phyloP scores from a whole-genome alignment of 1,140 invertebrate species.

The Zaprionus lachaisei region DNA sequence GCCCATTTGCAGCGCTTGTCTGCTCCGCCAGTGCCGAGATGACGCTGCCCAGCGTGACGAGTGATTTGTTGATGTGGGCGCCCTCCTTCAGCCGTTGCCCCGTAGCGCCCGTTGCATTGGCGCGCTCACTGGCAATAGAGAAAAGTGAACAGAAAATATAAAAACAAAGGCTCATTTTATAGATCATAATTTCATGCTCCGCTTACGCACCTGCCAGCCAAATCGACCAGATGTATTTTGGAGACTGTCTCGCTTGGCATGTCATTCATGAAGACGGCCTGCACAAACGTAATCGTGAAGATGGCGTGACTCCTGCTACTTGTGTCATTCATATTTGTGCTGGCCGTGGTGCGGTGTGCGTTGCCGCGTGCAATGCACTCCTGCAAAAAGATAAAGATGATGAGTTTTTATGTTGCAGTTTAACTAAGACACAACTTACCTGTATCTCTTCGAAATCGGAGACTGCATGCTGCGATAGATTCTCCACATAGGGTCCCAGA shows the following conservation, averaged over 20 bases:
- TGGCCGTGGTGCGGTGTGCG: slow-evolving; percentile 91
- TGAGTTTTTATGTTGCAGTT: not conserved
- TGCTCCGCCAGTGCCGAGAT: slow-evolving; percentile 96
- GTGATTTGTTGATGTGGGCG: slow-evolving; percentile 96
- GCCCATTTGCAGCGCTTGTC: slow-evolving; percentile 45
- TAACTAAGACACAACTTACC: slow-evolving; percentile 82
- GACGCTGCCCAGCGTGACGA: slow-evolving; percentile 96
- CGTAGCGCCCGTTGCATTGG: slow-evolving; percentile 93
- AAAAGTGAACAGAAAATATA: not conserved
- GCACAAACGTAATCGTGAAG: slow-evolving; percentile 96
- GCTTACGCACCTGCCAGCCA: slow-evolving; percentile 90
- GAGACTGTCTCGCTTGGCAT: slow-evolving; percentile 95
- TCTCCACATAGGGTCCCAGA: slow-evolving; percentile 97
- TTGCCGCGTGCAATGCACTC: slow-evolving; percentile 92
- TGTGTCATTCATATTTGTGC: slow-evolving; percentile 94
- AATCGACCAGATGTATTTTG: slow-evolving; percentile 94
- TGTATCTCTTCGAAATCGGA: slow-evolving; percentile 94
- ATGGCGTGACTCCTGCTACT: slow-evolving; percentile 98
- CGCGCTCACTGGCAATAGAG: slow-evolving; percentile 89
- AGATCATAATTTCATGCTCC: slow-evolving; percentile 59
- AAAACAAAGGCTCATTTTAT: slow-evolving; percentile 1
- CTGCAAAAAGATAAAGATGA: slow-evolving; percentile 80
- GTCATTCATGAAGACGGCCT: slow-evolving; percentile 92
- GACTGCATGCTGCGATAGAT: slow-evolving; percentile 93
- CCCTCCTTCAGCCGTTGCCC: slow-evolving; percentile 95